phyloP scores from a whole-genome alignment of 2,888 invertebrate species.

The Lypha dubia region DNA sequence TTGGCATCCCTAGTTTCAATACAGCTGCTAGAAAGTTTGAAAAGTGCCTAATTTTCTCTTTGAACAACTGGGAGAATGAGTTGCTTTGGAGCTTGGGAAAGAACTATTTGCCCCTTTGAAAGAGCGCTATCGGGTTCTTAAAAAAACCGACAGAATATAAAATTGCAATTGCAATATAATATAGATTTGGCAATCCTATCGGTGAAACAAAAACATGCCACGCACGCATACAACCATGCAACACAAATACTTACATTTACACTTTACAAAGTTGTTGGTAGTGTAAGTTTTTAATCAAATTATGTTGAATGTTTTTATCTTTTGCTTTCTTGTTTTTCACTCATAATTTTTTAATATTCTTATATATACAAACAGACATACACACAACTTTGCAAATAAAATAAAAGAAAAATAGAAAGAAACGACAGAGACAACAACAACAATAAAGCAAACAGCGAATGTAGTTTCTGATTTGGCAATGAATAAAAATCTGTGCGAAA shows the following conservation, averaged over 20 bases:
- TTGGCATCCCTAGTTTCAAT: no score
- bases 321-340: constrained; percentile 30
- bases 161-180: no score
- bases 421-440: background rate
- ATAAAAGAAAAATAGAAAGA: background rate
- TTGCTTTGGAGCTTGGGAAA: no score
- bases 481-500: constrained; percentile 68
- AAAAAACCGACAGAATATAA: no score
- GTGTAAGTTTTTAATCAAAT: constrained; percentile 71
- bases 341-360: constrained; percentile 69
- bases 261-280: constrained; percentile 27
- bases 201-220: no score
- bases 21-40: no score
- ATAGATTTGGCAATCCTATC: no score
- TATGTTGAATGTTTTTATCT: constrained; percentile 61
- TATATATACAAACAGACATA: constrained; percentile 17
- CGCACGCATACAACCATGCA: constrained; percentile 12
- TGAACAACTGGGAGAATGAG: no score
- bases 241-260: background rate
- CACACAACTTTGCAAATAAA: background rate
- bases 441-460: constrained; percentile 19
- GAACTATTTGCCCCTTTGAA: no score
- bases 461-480: constrained; percentile 61
- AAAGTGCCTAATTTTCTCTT: no score
- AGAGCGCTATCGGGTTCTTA: no score